Percentiles rank a stretch among this genome's conserved stretches.
These are phyloP conservation scores for Streptopelia turtur DNA, from an alignment of 2,797 vertebrate species.

Conservation along the genomic window DNA sequence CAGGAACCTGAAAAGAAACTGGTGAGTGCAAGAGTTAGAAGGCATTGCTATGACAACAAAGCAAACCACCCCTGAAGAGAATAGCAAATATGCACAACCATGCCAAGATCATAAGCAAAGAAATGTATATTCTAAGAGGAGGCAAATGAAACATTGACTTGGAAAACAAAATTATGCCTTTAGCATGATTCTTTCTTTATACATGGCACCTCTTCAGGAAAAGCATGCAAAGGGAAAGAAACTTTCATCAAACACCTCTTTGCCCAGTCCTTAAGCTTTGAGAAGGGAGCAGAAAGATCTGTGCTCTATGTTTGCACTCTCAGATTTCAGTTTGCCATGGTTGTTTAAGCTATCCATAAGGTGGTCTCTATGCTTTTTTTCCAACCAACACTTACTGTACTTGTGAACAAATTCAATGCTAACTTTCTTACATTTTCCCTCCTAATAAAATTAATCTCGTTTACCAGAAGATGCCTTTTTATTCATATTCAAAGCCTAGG, in stretches of 20 bases:
- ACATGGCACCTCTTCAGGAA: conserved; percentile 52
- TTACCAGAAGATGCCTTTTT: neutral
- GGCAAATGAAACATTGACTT: conserved; percentile 47
- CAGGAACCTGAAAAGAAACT: conserved; percentile 63
- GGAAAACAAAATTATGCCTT: conserved; percentile 45
- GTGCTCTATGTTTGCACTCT: neutral
- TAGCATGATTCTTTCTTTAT: conserved; percentile 14
- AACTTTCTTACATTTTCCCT: neutral
- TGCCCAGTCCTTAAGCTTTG: neutral
- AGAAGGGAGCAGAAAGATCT: neutral
- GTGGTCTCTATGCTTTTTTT: neutral
- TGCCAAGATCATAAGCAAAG: conserved; percentile 41
- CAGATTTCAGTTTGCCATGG: neutral
- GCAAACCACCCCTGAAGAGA: conserved; percentile 66
- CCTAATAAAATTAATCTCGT: conserved; percentile 12
- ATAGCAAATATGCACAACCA: conserved; percentile 59
- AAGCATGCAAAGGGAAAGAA: neutral
- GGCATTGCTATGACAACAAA: conserved; percentile 69
- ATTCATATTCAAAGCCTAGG: neutral
- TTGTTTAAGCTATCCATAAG: neutral
- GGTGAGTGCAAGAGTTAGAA: conserved; percentile 42
- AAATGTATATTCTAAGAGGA: conserved; percentile 54
- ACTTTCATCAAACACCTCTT: neutral
- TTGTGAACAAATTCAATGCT: conserved; percentile 6
- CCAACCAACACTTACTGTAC: neutral